Base-by-base conservation (phyloP, 2,888 invertebrate genomes). In the Epinotia bilunana region DNA sequence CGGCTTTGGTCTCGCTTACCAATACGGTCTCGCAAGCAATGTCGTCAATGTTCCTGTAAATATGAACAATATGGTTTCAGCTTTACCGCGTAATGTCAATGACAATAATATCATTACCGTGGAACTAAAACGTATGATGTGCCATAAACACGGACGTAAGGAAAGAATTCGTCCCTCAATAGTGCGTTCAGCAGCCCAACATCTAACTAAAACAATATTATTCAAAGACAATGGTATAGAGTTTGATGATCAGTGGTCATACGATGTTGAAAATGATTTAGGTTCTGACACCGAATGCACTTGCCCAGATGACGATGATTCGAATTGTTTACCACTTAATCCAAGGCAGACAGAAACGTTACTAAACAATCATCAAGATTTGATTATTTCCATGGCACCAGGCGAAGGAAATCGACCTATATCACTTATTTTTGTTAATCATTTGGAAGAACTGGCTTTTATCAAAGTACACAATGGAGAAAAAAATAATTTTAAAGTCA, bases 31-130 rank as follows among this genome's bases (percentile, higher is more conserved):
- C 28, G 16, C 33, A n/a, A 33, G 28, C 3, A 61, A 61, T 61
- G 13, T 61, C 33, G 33, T 61, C 7, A 61, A 61, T 33, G 61
- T 61, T 12, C 33, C 61, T 61, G 61, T 61, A 61, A 61, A 61
- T 33, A 6, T 61, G 12, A 61, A 61, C 33, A 61, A 61, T 16
- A 33, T 33, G 28, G 28, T 61, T 33, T 11, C 6, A 33, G 61
- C 61, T 28, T 43, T 62, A 18, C 62, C 62, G 39, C 62, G 43
- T 62, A 62, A 20, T 20, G 20, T 20, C 1, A 6, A 39, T 62
- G 43, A 62, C 23, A 23, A 60, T 13, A 60, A 60, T 23, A 23
- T 43, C 12, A 62, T 62, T 62, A 62, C 43, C n/a, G 62, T 62
- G 12, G 62, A 62, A 12, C n/a, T 62, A 18, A 62, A 62, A 11